Conservation (phyloP, 2,888 invertebrate species). For the Cybosia mesomella region DNA sequence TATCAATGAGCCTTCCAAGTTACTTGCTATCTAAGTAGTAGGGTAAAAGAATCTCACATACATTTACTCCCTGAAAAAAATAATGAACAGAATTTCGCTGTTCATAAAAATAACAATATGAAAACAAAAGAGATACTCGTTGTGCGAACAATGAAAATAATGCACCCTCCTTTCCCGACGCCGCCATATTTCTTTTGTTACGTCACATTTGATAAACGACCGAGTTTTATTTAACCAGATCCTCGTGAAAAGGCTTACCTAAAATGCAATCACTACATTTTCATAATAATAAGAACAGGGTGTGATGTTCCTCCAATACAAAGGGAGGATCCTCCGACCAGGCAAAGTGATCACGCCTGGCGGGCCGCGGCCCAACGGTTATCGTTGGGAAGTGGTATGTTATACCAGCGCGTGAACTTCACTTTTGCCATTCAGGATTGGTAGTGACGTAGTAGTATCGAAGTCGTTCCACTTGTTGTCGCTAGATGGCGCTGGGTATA, state of each 20-base stretch:
- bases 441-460: too few relatives aligned
- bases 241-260: background rate
- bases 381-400: too few relatives aligned
- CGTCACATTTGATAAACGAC: constrained; percentile 17
- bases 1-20: background rate
- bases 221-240: background rate
- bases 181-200: constrained; percentile 41
- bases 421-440: too few relatives aligned
- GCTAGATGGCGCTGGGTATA: too few relatives aligned
- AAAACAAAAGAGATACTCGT: constrained; percentile 34
- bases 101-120: constrained; percentile 17
- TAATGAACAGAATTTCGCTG: background rate
- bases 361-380: too few relatives aligned
- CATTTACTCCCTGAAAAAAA: background rate
- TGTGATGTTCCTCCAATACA: too few relatives aligned
- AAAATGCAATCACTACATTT: background rate
- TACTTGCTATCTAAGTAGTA: background rate
- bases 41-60: background rate
- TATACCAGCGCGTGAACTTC: too few relatives aligned
- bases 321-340: too few relatives aligned
- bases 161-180: constrained; percentile 25
- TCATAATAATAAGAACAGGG: background rate
- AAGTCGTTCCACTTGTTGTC: too few relatives aligned
- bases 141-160: constrained; percentile 30
- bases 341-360: too few relatives aligned